Conservation (phyloP, 2,113 vertebrate genomes). For the Myiopsitta monachus region DNA sequence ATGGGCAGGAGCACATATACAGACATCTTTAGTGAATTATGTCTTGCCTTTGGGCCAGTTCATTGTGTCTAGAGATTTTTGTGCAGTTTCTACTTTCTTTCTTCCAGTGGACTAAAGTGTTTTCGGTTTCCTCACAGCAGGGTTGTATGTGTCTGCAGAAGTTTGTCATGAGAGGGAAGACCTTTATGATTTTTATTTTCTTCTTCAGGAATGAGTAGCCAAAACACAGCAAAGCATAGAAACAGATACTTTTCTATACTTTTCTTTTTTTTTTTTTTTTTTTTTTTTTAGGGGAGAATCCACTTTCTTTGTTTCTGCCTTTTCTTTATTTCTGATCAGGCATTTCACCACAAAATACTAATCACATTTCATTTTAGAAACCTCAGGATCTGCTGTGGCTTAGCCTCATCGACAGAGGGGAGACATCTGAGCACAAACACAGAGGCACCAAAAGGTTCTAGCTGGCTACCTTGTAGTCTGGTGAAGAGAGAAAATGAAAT, state of each 20-base stretch:
- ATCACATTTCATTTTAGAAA: slow-evolving; percentile 42
- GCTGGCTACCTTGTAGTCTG: neutral
- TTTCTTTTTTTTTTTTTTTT: no score
- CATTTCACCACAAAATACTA: slow-evolving; percentile 32
- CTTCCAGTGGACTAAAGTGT: neutral
- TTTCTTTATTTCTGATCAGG: slow-evolving; percentile 17
- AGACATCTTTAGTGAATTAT: neutral
- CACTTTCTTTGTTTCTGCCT: neutral
- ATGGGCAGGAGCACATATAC: neutral
- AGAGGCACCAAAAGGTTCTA: slow-evolving; percentile 1
- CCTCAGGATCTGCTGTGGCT: neutral
- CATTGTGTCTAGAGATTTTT: neutral
- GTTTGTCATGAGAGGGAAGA: neutral
- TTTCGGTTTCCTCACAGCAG: neutral
- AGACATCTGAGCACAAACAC: neutral
- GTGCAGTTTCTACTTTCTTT: neutral
- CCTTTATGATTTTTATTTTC: neutral
- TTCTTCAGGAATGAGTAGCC: neutral
- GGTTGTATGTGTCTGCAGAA: neutral
- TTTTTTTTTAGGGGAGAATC: slow-evolving; percentile 1
- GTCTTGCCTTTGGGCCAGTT: neutral
- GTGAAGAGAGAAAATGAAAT: neutral
- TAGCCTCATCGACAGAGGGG: neutral
- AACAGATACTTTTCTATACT: slow-evolving; percentile 9
- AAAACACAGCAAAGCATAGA: neutral